These are phyloP conservation scores for Nothobranchius kuhntae DNA, from an alignment of 2,113 vertebrate species.

Conservation along the genomic window DNA sequence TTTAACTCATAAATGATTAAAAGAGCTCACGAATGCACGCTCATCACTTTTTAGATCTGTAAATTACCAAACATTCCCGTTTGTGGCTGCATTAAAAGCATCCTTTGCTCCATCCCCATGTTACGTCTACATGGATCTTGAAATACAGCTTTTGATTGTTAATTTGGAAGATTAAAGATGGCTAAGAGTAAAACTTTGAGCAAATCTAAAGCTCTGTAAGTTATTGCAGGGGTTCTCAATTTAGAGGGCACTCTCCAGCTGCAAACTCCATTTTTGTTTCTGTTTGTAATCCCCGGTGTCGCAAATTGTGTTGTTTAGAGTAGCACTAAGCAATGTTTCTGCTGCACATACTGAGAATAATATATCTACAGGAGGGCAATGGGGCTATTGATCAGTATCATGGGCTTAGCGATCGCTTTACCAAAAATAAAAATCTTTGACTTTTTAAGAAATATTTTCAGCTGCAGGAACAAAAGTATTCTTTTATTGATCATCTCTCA, in stretches of 20 bases:
- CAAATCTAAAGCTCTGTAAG: constrained; percentile 34
- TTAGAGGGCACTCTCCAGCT: constrained; percentile 28
- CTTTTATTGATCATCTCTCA: constrained; percentile 1
- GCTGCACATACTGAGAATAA: constrained; percentile 14
- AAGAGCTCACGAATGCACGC: constrained; percentile 77
- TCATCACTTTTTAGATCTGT: constrained; percentile 79
- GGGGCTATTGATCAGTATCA: constrained; percentile 35
- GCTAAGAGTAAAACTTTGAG: constrained; percentile 44
- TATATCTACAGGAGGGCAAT: constrained; percentile 37
- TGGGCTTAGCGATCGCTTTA: constrained; percentile 15
- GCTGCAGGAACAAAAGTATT: neutral
- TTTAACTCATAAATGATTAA: constrained; percentile 83
- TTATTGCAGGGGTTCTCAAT: constrained; percentile 31
- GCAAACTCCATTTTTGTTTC: constrained; percentile 36
- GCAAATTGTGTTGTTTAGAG: constrained; percentile 26
- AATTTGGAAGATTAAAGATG: constrained; percentile 53
- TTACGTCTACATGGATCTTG: constrained; percentile 64
- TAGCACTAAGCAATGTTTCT: constrained; percentile 19
- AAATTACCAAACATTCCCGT: constrained; percentile 77
- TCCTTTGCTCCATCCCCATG: constrained; percentile 57
- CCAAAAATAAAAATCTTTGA: constrained; percentile 19
- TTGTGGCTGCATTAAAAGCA: constrained; percentile 72
- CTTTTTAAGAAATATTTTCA: constrained; percentile 14
- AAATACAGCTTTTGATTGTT: constrained; percentile 67
- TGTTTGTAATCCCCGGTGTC: constrained; percentile 25